These are phyloP conservation scores for Hydrozoanthus gracilis DNA, from an alignment of 92 coral and sea anemone species.

Conservation along the genomic window DNA sequence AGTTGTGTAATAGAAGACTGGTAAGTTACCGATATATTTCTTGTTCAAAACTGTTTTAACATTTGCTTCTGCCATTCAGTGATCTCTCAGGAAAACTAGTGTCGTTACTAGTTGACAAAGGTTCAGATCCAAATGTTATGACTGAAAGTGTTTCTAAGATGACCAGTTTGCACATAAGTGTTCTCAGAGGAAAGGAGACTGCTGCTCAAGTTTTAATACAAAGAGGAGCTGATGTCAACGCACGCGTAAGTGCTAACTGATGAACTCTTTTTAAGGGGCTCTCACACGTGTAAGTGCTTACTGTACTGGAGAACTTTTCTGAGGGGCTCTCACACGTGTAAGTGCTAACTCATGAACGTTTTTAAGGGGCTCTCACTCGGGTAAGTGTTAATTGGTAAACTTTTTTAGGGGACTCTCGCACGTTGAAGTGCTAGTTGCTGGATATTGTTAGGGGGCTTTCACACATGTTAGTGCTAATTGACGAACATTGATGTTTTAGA, in stretches of 20 bases:
- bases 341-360: neutral
- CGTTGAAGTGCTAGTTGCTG: too few relatives aligned
- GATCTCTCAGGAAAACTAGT: neutral
- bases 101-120: neutral
- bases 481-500: too few relatives aligned
- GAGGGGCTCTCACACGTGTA: neutral
- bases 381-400: neutral
- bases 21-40: too few relatives aligned
- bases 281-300: neutral
- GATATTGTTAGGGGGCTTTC: too few relatives aligned
- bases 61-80: neutral
- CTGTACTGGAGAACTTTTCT: neutral
- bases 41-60: neutral
- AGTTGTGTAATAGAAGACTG: too few relatives aligned
- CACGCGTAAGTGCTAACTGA: neutral
- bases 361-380: neutral
- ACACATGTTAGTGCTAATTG: too few relatives aligned
- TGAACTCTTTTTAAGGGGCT: neutral
- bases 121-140: constrained; percentile 1
- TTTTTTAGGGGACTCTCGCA: neutral
- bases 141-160: neutral
- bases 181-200: neutral
- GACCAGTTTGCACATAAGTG: constrained; percentile 13
- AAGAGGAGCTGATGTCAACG: constrained; percentile 12
- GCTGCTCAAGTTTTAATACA: constrained; percentile 1